Percentiles rank a stretch among this genome's conserved stretches.
Conservation (phyloP, 2,113 vertebrate genomes). For the Copsychus sechellarum region DNA sequence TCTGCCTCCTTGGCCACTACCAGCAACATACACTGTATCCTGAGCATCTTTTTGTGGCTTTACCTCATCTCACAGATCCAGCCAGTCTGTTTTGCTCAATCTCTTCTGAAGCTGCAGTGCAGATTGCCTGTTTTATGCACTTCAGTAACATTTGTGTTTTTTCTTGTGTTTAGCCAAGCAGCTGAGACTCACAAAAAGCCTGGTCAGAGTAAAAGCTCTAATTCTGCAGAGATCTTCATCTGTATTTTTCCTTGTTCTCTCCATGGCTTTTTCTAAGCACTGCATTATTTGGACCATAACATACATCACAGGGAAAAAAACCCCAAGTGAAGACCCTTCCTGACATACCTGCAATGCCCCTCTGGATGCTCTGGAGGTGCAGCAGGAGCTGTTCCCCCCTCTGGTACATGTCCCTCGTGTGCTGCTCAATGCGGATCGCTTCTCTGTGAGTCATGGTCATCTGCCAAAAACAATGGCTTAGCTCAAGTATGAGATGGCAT, state of each 20-base stretch:
- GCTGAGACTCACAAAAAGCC: background rate
- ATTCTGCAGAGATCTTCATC: background rate
- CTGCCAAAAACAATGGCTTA: constrained; percentile 59
- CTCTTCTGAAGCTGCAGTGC: background rate
- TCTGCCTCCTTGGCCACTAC: background rate
- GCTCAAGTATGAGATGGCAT: background rate
- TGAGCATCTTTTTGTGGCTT: background rate
- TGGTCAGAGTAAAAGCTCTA: background rate
- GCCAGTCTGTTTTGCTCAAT: background rate
- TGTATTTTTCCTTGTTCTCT: background rate
- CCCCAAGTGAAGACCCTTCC: background rate
- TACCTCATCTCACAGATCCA: background rate
- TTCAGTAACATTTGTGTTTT: background rate
- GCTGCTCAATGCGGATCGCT: constrained; percentile 47
- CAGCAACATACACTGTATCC: background rate
- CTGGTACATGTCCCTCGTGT: constrained; percentile 62
- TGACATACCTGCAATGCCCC: constrained; percentile 59
- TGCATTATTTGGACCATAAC: background rate
- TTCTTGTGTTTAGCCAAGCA: background rate
- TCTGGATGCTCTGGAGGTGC: constrained; percentile 70
- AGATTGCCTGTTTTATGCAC: accelerated
- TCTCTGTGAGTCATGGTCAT: constrained; percentile 55
- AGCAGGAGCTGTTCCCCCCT: constrained; percentile 75
- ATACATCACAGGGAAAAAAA: background rate
- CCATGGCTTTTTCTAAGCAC: background rate